Evolutionary conservation across 1,140 invertebrate genomes (phyloP), one percentile per base, ranked within the genome.

Genomic region (Notospermus geniculatus): DNA sequence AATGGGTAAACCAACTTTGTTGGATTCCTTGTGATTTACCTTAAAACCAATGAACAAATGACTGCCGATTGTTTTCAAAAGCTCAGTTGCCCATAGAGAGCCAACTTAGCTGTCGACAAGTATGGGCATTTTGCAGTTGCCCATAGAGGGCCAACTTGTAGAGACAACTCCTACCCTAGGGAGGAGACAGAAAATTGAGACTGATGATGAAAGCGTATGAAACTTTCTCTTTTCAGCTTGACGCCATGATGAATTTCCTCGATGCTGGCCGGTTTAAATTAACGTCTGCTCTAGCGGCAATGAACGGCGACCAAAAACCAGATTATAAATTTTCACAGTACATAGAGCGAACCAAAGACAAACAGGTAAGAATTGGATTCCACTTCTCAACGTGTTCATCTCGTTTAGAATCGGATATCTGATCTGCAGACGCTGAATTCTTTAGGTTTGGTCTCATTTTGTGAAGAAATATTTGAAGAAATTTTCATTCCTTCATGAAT

Each of bases 231-330:
- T 79, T 83, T 0, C 76, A 96, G 92, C 93, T 94, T 85, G 87
- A 90, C 71, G 91, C 91, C 2, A 95, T 93, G 89, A 80, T 96
- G 54, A 89, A 92, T 7, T 97, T 94, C 74, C 82, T 96, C 61
- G 93, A 97, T 82, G 93, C 92, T 0, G 88, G 92, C 5, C 87
- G 90, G 65, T 90, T 89, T 71, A 96, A 97, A 82, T 86, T 96
- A 23, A 88, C 91, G 32, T 88, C 87, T 41, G 88, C 88, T 30
- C 78, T 96, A 22, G 87, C 89, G 50, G 91, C 92, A 73, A 74
- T 95, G 29, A 91, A 94, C 73, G 89, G 88, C 57, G 84, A 88
- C 63, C 86, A 87, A 30, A 84, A 87, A 63, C 84, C 78, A 5
- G 53, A 66, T 17, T 91, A 93, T 84, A 90, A 91, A 0, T 83